Conservation (phyloP, 2,797 vertebrate genomes). For the Gallinago solitaria region DNA sequence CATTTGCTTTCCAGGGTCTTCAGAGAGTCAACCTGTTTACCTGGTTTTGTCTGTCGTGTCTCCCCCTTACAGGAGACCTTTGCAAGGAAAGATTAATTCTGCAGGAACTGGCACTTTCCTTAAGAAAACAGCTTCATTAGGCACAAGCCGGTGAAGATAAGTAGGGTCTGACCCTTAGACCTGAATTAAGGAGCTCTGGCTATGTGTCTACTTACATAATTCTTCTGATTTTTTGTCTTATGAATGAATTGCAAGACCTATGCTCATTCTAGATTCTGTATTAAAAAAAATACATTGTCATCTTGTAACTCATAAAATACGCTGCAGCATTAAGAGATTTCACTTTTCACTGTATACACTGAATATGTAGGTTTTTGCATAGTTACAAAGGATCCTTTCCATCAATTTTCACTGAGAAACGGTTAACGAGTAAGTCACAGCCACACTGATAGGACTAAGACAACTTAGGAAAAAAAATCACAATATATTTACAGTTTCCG, state of each 20-base stretch:
- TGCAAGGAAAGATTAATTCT: background rate
- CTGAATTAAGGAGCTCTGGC: background rate
- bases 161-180: background rate
- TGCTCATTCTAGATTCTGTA: background rate
- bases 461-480: slow-evolving; percentile 7
- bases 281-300: background rate
- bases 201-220: background rate
- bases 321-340: background rate
- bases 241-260: background rate
- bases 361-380: background rate
- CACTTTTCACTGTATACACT: background rate
- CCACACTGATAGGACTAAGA: background rate
- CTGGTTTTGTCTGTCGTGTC: background rate
- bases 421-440: background rate
- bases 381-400: background rate
- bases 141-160: background rate
- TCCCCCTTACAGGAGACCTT: background rate
- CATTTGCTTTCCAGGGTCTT: background rate
- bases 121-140: background rate
- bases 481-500: background rate
- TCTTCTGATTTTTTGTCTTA: background rate
- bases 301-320: background rate
- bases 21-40: background rate
- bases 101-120: background rate
- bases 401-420: background rate